Evolutionary conservation across 2,113 vertebrate genomes (phyloP).

Genomic region (Poicephalus meyeri): DNA sequence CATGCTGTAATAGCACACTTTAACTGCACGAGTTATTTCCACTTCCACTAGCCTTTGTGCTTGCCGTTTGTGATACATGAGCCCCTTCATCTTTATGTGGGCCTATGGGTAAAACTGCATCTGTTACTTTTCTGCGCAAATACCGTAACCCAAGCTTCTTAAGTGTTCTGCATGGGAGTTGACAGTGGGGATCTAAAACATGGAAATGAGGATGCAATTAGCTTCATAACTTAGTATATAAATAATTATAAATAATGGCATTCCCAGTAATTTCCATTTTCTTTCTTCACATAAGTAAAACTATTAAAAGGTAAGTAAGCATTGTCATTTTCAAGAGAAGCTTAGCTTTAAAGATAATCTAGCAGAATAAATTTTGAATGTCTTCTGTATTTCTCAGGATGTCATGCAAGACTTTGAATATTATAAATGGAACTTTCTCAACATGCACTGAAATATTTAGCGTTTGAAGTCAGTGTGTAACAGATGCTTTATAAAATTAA

Average conservation of each 20-base stretch:
- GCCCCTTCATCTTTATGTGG: fast-evolving
- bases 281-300: not conserved
- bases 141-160: not conserved
- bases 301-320: not conserved
- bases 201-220: not conserved
- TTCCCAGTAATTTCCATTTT: not conserved
- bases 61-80: fast-evolving
- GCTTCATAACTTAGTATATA: not conserved
- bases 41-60: fast-evolving
- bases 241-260: not conserved
- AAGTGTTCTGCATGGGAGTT: not conserved
- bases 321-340: not conserved
- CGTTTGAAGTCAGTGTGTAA: slow-evolving; percentile 26
- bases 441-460: slow-evolving; percentile 22
- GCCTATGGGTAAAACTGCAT: not conserved
- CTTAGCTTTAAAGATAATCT: not conserved
- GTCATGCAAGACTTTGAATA: not conserved
- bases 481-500: slow-evolving; percentile 70
- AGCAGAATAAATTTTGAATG: not conserved
- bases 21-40: no score
- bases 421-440: slow-evolving; percentile 2
- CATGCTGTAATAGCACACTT: not conserved
- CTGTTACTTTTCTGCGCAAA: not conserved
- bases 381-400: not conserved
- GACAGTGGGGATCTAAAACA: not conserved